Evolutionary conservation across 2,113 vertebrate genomes (phyloP).

Genomic region (Strix aluco): DNA sequence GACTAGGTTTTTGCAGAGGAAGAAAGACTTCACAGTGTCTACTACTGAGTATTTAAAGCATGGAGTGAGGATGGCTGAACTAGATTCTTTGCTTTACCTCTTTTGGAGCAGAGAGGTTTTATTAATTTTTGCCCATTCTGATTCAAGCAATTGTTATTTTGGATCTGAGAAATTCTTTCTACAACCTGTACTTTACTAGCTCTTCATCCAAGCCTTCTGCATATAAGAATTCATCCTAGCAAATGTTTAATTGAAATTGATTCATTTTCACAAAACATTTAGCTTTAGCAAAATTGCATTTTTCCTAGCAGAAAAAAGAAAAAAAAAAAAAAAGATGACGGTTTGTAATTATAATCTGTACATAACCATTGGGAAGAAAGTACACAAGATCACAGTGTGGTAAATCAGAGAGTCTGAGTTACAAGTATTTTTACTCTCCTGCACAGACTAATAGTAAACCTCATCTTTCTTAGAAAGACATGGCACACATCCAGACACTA

Average conservation of each 20-base stretch:
- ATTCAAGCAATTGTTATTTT: neutral
- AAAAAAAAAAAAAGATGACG: neutral
- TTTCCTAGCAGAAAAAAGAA: neutral
- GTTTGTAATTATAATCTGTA: neutral
- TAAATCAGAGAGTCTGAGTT: neutral
- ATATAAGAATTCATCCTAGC: neutral
- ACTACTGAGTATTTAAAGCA: neutral
- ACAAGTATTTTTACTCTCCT: neutral
- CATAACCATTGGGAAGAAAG: neutral
- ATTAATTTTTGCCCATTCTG: slow-evolving; percentile 15
- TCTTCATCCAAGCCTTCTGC: neutral
- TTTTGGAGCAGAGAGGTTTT: neutral
- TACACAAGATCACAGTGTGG: neutral
- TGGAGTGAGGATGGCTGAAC: neutral
- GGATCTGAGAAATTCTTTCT: neutral
- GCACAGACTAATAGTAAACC: neutral
- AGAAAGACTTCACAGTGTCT: slow-evolving; percentile 10
- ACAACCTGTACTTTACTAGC: neutral
- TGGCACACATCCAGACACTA: neutral
- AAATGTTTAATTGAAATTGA: neutral
- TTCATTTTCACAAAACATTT: neutral
- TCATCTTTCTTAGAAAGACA: neutral
- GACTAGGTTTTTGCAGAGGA: neutral
- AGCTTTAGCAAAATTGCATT: neutral
- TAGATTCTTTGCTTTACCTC: neutral